Evolutionary conservation across 2,888 invertebrate genomes (phyloP).

Genomic region (Tachina lurida): DNA sequence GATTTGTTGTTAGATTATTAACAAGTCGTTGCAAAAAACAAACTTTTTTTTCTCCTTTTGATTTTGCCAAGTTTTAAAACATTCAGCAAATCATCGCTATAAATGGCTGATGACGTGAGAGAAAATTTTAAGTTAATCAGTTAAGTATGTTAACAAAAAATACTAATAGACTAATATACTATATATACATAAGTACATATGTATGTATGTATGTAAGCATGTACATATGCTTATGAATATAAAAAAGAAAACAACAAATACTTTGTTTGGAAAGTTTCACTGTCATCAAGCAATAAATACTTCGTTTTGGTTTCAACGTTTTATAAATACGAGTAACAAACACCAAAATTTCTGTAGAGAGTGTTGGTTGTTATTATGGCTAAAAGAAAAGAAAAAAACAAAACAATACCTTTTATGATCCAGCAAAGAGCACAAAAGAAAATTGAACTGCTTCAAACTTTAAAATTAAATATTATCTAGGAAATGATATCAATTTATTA

Average conservation of each 20-base stretch:
- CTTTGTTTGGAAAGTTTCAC: constrained; percentile 3
- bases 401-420: neutral
- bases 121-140: neutral
- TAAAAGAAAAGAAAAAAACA: neutral
- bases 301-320: neutral
- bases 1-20: no score
- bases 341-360: neutral
- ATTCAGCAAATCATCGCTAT: neutral
- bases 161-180: no score
- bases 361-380: constrained; percentile 3
- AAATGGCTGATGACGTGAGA: constrained; percentile 24
- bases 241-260: neutral
- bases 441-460: neutral
- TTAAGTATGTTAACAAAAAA: neutral
- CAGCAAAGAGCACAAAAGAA: constrained; percentile 17
- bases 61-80: neutral
- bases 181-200: no score
- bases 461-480: constrained; percentile 22
- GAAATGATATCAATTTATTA: constrained; percentile 17
- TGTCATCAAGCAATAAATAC: neutral
- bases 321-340: neutral
- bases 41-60: neutral
- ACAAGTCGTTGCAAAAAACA: no score
- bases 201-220: no score
- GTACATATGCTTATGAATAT: neutral